These are phyloP conservation scores for Crossocerus cetratus DNA, from an alignment of 2,888 invertebrate genomes.

Conservation along the genomic window DNA sequence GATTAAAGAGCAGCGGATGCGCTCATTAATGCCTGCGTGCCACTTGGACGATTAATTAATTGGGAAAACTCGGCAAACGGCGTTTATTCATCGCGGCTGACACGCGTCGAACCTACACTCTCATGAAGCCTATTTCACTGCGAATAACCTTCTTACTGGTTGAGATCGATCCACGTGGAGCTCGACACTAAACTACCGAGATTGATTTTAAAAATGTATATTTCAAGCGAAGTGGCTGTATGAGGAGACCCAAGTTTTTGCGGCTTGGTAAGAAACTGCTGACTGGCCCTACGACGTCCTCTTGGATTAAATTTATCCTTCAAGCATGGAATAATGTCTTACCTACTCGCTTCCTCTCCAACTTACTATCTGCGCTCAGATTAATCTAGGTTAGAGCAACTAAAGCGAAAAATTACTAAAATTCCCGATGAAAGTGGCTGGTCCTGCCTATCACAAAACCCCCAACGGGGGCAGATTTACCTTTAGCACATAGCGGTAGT, in stretches of 20 bases:
- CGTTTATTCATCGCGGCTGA: background rate
- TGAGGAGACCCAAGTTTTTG: slow-evolving; percentile 44
- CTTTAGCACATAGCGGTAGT: too few relatives aligned
- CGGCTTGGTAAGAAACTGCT: slow-evolving; percentile 53
- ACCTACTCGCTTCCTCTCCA: too few relatives aligned
- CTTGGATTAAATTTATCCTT: slow-evolving; percentile 45
- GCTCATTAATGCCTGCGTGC: background rate
- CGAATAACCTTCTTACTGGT: background rate
- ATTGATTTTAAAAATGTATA: slow-evolving; percentile 23
- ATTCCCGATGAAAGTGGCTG: background rate
- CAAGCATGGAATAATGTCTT: slow-evolving; percentile 12
- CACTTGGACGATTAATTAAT: background rate
- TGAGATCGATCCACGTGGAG: background rate
- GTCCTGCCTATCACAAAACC: background rate
- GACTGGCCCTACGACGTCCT: slow-evolving; percentile 46
- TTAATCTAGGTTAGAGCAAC: too few relatives aligned
- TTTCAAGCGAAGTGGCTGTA: slow-evolving; percentile 20
- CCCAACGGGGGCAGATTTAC: background rate
- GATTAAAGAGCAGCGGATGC: background rate
- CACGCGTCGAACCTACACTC: background rate
- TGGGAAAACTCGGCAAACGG: background rate
- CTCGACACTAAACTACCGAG: background rate
- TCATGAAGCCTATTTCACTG: background rate
- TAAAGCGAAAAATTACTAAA: too few relatives aligned
- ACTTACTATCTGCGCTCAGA: too few relatives aligned